These are phyloP conservation scores for Parapsyche elsis DNA, from an alignment of 1,140 invertebrate genomes.

Conservation along the genomic window DNA sequence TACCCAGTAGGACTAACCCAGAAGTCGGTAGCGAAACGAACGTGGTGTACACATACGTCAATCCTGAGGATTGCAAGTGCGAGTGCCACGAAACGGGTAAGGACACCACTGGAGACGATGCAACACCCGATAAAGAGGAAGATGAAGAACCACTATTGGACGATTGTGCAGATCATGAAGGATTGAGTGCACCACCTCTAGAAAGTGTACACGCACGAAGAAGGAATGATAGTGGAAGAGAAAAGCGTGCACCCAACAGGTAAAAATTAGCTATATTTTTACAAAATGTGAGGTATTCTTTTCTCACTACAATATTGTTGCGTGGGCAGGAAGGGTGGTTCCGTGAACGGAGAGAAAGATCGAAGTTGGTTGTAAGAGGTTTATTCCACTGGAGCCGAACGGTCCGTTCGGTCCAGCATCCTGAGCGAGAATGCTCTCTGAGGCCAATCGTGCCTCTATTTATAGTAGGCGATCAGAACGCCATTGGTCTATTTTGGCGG, in stretches of 20 bases:
- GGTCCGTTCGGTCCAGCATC: too few relatives aligned
- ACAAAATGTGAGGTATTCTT: background rate
- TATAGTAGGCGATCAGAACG: too few relatives aligned
- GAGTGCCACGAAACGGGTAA: slow-evolving; percentile 78
- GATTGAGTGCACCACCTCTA: slow-evolving; percentile 48
- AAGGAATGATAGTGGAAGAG: slow-evolving; percentile 25
- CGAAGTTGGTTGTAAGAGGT: too few relatives aligned
- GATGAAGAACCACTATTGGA: slow-evolving; percentile 59
- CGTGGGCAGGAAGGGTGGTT: too few relatives aligned
- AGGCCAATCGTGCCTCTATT: too few relatives aligned
- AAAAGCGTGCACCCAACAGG: slow-evolving; percentile 46
- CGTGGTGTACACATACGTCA: slow-evolving; percentile 79
- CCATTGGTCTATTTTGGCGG: too few relatives aligned
- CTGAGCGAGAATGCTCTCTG: too few relatives aligned
- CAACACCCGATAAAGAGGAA: slow-evolving; percentile 55
- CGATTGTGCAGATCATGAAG: slow-evolving; percentile 51
- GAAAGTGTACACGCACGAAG: slow-evolving; percentile 34
- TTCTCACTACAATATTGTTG: too few relatives aligned
- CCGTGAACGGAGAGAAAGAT: too few relatives aligned
- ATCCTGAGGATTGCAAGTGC: slow-evolving; percentile 84
- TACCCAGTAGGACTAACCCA: slow-evolving; percentile 68
- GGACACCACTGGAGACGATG: slow-evolving; percentile 52
- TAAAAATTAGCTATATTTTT: slow-evolving; percentile 28
- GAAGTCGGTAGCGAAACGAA: slow-evolving; percentile 57
- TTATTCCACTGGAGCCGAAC: too few relatives aligned